A percentile compares a stretch with the other conserved stretches of the same genome.
These are phyloP conservation scores for Ditylenchus dipsaci DNA, from an alignment of 1,140 invertebrate species.

Conservation along the genomic window DNA sequence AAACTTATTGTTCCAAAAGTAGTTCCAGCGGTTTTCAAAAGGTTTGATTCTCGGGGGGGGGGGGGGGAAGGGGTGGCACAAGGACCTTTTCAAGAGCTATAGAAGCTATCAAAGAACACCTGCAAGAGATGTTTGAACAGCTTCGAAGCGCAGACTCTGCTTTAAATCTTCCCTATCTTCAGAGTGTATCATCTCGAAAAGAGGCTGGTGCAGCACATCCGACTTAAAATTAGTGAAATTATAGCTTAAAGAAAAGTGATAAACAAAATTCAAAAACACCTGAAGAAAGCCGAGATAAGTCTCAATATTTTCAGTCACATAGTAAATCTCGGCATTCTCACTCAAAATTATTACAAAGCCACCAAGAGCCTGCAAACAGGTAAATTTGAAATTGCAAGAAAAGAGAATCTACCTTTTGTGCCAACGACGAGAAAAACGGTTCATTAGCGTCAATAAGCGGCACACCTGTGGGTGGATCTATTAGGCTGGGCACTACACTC, in stretches of 20 bases:
- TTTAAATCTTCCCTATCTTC: conserved; percentile 86
- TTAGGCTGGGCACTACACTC: conserved; percentile 25
- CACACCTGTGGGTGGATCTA: conserved; percentile 27
- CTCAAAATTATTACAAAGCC: conserved; percentile 96
- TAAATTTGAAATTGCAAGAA: neutral
- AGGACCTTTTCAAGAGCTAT: no score
- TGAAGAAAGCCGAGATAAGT: conserved; percentile 99
- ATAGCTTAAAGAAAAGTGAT: neutral
- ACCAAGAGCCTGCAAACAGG: conserved; percentile 77
- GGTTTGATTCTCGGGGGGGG: no score
- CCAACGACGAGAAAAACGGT: conserved; percentile 30
- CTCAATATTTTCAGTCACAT: conserved; percentile 97
- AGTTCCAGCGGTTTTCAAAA: no score
- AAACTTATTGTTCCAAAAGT: no score
- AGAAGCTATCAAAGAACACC: no score
- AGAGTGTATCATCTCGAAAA: conserved; percentile 95
- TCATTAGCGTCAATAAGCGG: conserved; percentile 29
- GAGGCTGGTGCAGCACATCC: conserved; percentile 96
- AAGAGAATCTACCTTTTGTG: conserved; percentile 20
- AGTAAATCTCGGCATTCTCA: conserved; percentile 97
- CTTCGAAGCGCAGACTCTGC: neutral
- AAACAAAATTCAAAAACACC: conserved; percentile 60
- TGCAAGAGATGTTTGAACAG: no score
- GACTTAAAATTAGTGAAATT: conserved; percentile 71
- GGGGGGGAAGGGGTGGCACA: no score